Percentiles rank a stretch among this genome's conserved stretches.
Conservation (phyloP, 1,140 invertebrate genomes). For the Hyles vespertilio region DNA sequence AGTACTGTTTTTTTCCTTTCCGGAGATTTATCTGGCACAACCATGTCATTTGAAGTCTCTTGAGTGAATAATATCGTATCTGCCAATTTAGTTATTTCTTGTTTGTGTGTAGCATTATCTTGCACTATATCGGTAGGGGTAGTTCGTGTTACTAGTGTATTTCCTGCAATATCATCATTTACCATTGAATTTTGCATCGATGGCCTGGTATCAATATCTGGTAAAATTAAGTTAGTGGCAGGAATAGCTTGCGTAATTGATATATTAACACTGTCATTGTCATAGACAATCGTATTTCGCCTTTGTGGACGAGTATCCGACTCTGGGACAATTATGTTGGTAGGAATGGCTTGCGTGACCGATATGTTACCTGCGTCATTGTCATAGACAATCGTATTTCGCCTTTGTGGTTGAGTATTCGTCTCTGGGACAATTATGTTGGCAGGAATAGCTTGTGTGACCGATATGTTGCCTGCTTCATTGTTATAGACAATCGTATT, state of each 20-base stretch:
- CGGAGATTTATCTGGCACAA: neutral
- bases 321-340: slow-evolving; percentile 6
- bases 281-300: slow-evolving; percentile 20
- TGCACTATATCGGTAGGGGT: neutral
- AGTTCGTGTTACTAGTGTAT: neutral
- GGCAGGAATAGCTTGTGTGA: no score
- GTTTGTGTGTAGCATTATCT: neutral
- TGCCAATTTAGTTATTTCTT: no score
- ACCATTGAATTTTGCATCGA: no score
- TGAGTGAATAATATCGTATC: no score
- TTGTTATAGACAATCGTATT: no score
- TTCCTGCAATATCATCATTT: neutral
- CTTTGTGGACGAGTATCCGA: neutral
- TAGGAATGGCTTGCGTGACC: slow-evolving; percentile 7
- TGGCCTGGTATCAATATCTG: neutral
- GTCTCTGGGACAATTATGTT: no score
- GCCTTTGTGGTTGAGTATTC: no score
- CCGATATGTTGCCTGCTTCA: no score
- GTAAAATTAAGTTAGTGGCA: neutral
- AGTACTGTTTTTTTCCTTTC: neutral
- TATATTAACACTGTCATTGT: slow-evolving; percentile 1
- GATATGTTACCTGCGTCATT: neutral
- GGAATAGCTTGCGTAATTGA: no score
- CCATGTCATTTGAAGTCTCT: neutral
- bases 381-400: neutral